These are phyloP conservation scores for Resseliella maxima DNA, from an alignment of 2,888 invertebrate species.

Conservation along the genomic window DNA sequence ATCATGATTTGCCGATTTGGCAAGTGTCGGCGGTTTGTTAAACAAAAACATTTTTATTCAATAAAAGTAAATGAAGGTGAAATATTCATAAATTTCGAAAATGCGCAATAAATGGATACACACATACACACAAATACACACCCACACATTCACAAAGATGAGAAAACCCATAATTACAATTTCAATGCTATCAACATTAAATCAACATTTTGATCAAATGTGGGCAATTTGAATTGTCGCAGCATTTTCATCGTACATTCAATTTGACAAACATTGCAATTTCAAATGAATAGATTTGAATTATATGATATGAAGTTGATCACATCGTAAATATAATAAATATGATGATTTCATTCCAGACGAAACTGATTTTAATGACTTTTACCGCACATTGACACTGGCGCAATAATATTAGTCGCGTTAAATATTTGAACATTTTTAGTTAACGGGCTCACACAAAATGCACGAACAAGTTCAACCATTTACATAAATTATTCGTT, in stretches of 20 bases:
- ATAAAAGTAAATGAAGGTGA: background rate
- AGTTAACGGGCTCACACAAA: background rate
- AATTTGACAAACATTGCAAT: slow-evolving; percentile 12
- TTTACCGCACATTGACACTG: background rate
- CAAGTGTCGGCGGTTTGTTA: background rate
- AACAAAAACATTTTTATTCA: background rate
- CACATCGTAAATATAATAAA: background rate
- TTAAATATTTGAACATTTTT: background rate
- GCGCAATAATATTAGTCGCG: background rate
- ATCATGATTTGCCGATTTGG: background rate
- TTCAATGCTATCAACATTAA: background rate
- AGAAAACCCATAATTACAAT: background rate
- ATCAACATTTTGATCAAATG: background rate
- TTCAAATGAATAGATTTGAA: background rate
- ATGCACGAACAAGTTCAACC: background rate
- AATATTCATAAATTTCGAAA: background rate
- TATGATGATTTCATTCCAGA: background rate
- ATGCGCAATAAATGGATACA: background rate
- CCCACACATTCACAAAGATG: background rate
- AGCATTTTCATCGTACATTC: background rate
- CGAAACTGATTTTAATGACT: background rate
- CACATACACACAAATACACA: background rate
- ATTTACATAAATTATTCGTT: slow-evolving; percentile 17
- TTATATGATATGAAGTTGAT: background rate
- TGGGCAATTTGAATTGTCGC: background rate